A percentile compares a stretch with the other conserved stretches of the same genome.
Evolutionary conservation across 2,888 invertebrate genomes (phyloP).

Genomic region (Drosophila kambysellisi): DNA sequence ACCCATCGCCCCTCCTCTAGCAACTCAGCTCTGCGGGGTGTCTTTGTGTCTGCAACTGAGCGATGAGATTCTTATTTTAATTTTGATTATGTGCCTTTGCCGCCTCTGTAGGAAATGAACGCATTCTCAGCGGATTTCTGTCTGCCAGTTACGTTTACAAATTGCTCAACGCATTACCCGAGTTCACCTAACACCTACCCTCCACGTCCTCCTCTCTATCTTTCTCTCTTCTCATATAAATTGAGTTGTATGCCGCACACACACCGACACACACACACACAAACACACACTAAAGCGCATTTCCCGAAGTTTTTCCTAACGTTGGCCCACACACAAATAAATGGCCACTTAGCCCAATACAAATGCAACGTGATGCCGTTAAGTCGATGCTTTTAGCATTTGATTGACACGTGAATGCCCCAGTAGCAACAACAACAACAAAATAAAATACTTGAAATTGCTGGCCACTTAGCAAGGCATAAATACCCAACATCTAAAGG

Average conservation of each 20-base stretch:
- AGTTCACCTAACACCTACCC: conserved; percentile 4
- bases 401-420: conserved; percentile 67
- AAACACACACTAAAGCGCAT: conserved; percentile 42
- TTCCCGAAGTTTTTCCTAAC: conserved; percentile 27
- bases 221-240: conserved; percentile 26
- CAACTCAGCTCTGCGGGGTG: background rate
- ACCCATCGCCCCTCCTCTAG: background rate
- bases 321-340: conserved; percentile 41
- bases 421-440: conserved; percentile 25
- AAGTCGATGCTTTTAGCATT: conserved; percentile 69
- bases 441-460: conserved; percentile 36
- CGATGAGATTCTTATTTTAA: conserved; percentile 80
- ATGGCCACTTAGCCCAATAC: conserved; percentile 58
- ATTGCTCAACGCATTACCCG: conserved; percentile 65
- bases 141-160: conserved; percentile 80
- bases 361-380: conserved; percentile 63
- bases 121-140: conserved; percentile 63
- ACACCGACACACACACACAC: conserved; percentile 1
- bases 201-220: too few relatives aligned
- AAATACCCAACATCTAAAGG: conserved; percentile 27
- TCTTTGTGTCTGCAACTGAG: conserved; percentile 66
- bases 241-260: conserved; percentile 52
- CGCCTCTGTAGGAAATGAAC: conserved; percentile 50
- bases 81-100: conserved; percentile 72
- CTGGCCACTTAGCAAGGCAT: conserved; percentile 61